A percentile compares a stretch with the other conserved stretches of the same genome.
These are phyloP conservation scores for Pelobates fuscus DNA, from an alignment of 2,113 vertebrate species.

Conservation along the genomic window DNA sequence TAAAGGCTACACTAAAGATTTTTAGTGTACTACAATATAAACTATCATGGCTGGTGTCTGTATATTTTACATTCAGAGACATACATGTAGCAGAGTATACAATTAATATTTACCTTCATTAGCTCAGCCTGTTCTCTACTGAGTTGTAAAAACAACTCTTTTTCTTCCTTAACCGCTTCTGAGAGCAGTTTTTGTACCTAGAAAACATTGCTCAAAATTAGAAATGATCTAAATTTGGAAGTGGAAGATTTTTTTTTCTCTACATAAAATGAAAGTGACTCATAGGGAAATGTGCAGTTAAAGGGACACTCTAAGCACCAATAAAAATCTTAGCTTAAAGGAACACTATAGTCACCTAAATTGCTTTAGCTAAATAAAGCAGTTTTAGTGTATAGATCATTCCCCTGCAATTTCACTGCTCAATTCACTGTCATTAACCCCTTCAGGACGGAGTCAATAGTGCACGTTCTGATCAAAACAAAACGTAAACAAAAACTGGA, in stretches of 20 bases:
- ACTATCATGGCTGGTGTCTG: neutral
- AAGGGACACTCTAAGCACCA: no score
- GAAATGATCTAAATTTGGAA: neutral
- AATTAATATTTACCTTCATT: neutral
- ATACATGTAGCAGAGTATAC: neutral
- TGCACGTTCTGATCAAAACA: no score
- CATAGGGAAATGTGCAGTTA: no score
- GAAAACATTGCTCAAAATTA: neutral
- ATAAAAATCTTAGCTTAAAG: no score
- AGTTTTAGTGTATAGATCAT: no score
- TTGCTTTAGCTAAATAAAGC: no score
- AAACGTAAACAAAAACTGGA: no score
- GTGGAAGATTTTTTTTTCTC: neutral
- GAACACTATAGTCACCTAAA: no score
- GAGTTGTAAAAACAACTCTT: neutral
- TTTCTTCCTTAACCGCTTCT: neutral
- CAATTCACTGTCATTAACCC: no score
- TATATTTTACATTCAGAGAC: neutral
- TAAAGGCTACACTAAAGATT: neutral
- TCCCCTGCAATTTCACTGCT: no score
- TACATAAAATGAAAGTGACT: neutral
- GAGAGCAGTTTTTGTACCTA: neutral
- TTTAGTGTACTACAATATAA: neutral
- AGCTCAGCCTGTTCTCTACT: neutral
- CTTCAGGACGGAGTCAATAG: no score